Conservation (phyloP, 2,113 vertebrate genomes). For the Trachemys scripta region DNA sequence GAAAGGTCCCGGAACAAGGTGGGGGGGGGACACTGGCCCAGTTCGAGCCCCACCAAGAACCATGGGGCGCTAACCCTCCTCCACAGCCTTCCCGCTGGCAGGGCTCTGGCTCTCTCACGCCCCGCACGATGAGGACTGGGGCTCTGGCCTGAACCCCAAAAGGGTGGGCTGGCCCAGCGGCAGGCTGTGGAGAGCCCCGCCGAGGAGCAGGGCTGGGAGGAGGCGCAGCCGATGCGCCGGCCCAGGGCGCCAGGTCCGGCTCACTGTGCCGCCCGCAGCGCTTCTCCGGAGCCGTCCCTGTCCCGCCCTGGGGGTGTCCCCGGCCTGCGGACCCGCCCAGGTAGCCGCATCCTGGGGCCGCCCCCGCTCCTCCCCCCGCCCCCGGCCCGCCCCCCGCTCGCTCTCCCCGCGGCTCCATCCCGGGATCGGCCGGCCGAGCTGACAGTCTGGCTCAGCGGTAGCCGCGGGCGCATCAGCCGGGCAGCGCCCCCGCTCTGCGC, state of each 20-base stretch:
- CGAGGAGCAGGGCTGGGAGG: not conserved
- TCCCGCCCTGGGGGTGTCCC: slow-evolving; percentile 76
- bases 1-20: not conserved
- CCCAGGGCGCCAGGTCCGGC: not conserved
- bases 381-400: slow-evolving; percentile 53
- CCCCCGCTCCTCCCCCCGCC: slow-evolving; percentile 67
- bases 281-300: not conserved
- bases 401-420: slow-evolving; percentile 72
- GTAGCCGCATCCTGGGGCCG: slow-evolving; percentile 74
- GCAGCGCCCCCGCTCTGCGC: not conserved
- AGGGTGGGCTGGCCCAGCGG: slow-evolving; percentile 9
- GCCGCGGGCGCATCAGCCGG: slow-evolving; percentile 66
- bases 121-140: rapidly evolving
- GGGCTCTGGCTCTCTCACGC: not conserved
- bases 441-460: slow-evolving; percentile 79
- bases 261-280: not conserved
- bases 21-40: not conserved
- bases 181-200: not conserved
- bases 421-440: slow-evolving; percentile 75
- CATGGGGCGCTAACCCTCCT: not conserved
- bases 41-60: not conserved
- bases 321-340: slow-evolving; percentile 74
- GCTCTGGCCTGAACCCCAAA: not conserved
- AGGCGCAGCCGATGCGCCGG: not conserved
- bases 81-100: too few species aligned